Base-by-base conservation (phyloP, 1,140 invertebrate species). In the Doryteuthis pealeii region DNA sequence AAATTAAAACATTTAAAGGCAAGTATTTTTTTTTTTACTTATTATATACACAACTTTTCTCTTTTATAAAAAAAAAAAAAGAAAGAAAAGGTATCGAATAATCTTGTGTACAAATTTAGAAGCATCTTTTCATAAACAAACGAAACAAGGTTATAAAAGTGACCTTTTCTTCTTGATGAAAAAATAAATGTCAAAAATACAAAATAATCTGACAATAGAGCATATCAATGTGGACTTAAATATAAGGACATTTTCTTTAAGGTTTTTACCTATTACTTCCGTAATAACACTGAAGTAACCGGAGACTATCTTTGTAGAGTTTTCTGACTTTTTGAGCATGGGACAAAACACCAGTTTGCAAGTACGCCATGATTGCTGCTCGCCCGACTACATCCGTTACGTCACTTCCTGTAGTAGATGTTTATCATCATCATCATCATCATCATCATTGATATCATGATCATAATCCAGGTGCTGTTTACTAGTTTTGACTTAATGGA, bases 221-320 rank as follows among this genome's bases (percentile, higher is more conserved):
- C 8, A 18, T 28, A 15, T 4, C 14, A 69, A 14, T n/a, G 30
- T 40, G n/a, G 30, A 22, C 18, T 26, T 18, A 67, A 72, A 40
- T 35, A 26, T 8, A 35, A 28, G 10, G 32, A 58, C 12, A 71
- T 30, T 32, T 5, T 40, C 10, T 40, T 5, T 22, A 58, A 58
- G 18, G 18, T 15, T n/a, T 49, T 58, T 58, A 58, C 54, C 54
- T 58, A 58, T 58, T 28, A 22, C 5, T 10, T 15, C 70, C 73
- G 72, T 83, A 80, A 22, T 74, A 68, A 15, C 80, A 58, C 69
- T 83, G 77, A 12, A 82, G 33, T 12, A 70, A 49, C 68, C 83
- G 62, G 12, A 77, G 43, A 12, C 75, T 79, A 74, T 80, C 73
- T 68, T 84, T 84, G 73, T 84, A 84, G 49, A 84, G 76, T 33